Percentiles rank a stretch among this genome's conserved stretches.
These are phyloP conservation scores for Ptychochromis oligacanthus DNA, from an alignment of 2,113 vertebrate genomes.

Conservation along the genomic window DNA sequence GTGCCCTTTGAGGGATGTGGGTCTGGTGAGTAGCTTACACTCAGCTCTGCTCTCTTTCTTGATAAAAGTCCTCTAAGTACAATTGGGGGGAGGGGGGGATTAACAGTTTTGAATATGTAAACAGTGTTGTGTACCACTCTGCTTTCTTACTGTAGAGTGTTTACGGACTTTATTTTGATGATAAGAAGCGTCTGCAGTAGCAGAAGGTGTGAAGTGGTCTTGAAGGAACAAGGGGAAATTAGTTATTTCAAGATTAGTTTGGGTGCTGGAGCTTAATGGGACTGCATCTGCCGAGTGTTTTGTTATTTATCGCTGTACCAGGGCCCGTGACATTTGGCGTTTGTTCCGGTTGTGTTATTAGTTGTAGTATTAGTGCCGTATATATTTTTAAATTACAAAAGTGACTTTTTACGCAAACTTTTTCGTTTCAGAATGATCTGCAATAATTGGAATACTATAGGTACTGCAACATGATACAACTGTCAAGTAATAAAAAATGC, in stretches of 20 bases:
- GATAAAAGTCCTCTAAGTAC: slow-evolving; percentile 56
- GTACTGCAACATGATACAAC: neutral
- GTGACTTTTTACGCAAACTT: neutral
- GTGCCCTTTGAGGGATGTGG: slow-evolving; percentile 17
- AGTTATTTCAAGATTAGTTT: slow-evolving; percentile 29
- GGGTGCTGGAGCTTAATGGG: slow-evolving; percentile 4
- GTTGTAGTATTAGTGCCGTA: neutral
- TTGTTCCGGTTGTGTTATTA: neutral
- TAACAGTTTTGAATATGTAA: slow-evolving; percentile 51
- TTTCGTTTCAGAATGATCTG: neutral
- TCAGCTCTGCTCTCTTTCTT: slow-evolving; percentile 24
- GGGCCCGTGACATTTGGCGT: neutral
- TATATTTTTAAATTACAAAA: neutral
- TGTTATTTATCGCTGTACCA: slow-evolving; percentile 1
- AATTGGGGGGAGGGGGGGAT: slow-evolving; percentile 36
- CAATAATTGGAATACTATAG: neutral
- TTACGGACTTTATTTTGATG: slow-evolving; percentile 24
- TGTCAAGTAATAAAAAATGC: neutral
- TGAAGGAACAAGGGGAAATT: slow-evolving; percentile 10
- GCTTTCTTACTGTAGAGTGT: slow-evolving; percentile 3
- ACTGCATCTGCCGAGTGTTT: neutral
- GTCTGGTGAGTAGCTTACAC: slow-evolving; percentile 25
- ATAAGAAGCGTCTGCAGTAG: neutral
- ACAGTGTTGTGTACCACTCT: slow-evolving; percentile 33
- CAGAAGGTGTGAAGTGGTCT: slow-evolving; percentile 22